Conservation (phyloP, 1,140 invertebrate genomes). For the Eulimnadia texana region DNA sequence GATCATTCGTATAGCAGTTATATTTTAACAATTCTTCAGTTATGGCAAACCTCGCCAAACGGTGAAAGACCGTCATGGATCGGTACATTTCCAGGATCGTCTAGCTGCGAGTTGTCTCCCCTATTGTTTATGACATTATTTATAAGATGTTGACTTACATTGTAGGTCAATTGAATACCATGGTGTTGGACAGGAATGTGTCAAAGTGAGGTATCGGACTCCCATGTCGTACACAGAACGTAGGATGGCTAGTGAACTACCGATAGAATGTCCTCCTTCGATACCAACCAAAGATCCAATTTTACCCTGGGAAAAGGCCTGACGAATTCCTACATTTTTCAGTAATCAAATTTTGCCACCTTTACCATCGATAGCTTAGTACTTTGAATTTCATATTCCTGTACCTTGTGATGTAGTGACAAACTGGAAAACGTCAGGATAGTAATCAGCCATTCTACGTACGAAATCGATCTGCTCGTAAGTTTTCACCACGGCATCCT, state of each 20-base stretch:
- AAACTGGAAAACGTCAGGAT: slow-evolving; percentile 58
- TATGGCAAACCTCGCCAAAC: slow-evolving; percentile 27
- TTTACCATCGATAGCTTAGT: too few relatives aligned
- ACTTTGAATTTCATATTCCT: too few relatives aligned
- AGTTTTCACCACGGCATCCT: slow-evolving; percentile 22
- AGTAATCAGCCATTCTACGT: slow-evolving; percentile 56
- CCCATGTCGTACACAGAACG: slow-evolving; percentile 68
- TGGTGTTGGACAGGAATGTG: slow-evolving; percentile 73
- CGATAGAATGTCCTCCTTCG: slow-evolving; percentile 64
- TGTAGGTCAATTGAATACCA: slow-evolving; percentile 44
- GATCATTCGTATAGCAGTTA: neutral
- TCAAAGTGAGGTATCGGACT: slow-evolving; percentile 67
- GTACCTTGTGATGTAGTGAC: slow-evolving; percentile 28
- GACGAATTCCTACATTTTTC: slow-evolving; percentile 29
- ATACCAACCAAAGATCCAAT: slow-evolving; percentile 37
- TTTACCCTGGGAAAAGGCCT: slow-evolving; percentile 28
- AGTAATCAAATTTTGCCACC: too few relatives aligned
- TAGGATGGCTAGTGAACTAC: slow-evolving; percentile 62
- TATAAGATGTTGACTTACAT: too few relatives aligned
- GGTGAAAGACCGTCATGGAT: slow-evolving; percentile 28
- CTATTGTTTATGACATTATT: too few relatives aligned
- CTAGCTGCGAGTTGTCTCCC: slow-evolving; percentile 28
- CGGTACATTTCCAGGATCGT: slow-evolving; percentile 24
- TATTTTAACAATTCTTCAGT: too few relatives aligned
- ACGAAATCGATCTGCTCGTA: slow-evolving; percentile 24